Conservation (phyloP, 2,113 vertebrate genomes). For the Psittacula cyanocephala region DNA sequence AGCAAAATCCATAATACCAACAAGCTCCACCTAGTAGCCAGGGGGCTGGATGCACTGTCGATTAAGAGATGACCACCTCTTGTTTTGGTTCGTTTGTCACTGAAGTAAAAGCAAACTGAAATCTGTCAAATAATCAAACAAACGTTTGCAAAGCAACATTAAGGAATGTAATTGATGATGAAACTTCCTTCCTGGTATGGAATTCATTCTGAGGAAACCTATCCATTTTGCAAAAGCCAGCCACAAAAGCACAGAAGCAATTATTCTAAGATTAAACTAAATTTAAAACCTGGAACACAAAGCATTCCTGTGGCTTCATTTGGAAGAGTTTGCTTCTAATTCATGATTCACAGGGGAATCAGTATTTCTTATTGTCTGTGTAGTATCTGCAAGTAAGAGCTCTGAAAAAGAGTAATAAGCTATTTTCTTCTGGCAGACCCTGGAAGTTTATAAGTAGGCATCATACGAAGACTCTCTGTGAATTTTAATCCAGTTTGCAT, state of each 20-base stretch:
- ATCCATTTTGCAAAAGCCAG: neutral
- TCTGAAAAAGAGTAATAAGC: neutral
- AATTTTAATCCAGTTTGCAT: slow-evolving; percentile 41
- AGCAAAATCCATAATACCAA: neutral
- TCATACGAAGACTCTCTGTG: neutral
- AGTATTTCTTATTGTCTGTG: neutral
- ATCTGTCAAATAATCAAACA: neutral
- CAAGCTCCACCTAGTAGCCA: neutral
- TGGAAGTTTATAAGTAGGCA: neutral
- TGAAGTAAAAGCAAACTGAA: neutral
- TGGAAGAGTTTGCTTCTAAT: neutral
- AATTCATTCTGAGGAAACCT: neutral
- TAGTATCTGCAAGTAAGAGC: neutral
- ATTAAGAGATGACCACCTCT: neutral
- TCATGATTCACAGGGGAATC: neutral
- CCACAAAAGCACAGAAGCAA: neutral
- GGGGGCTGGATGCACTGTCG: neutral
- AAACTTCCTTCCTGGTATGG: neutral
- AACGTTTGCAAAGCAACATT: neutral
- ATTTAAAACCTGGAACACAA: neutral
- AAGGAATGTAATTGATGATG: neutral
- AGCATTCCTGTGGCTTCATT: neutral
- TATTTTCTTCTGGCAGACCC: neutral
- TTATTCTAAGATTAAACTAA: neutral
- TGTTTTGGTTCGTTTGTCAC: neutral